These are phyloP conservation scores for Hemaris fuciformis DNA, from an alignment of 2,888 invertebrate genomes.

Conservation along the genomic window DNA sequence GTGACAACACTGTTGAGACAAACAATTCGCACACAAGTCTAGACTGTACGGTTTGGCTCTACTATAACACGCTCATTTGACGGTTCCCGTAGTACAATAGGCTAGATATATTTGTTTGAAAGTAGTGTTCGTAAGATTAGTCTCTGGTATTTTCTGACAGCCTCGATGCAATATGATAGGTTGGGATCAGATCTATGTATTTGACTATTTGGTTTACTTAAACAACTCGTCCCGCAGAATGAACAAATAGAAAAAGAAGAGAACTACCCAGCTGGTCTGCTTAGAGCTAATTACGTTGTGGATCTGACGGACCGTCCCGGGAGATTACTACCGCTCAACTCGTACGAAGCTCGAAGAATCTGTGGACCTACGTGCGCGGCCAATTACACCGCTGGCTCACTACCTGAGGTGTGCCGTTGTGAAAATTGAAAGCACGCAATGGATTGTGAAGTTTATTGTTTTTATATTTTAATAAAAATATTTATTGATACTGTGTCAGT, in stretches of 20 bases:
- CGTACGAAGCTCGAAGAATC: conserved; percentile 49
- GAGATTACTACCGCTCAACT: conserved; percentile 55
- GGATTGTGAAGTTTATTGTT: background rate
- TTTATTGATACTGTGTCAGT: background rate
- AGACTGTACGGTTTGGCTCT: too few species aligned
- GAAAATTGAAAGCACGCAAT: conserved; percentile 18
- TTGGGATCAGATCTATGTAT: too few species aligned
- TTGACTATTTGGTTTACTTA: too few species aligned
- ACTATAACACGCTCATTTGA: too few species aligned
- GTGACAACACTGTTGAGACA: too few species aligned
- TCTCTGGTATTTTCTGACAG: too few species aligned
- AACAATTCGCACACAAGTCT: too few species aligned
- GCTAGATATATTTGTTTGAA: too few species aligned
- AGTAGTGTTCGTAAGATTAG: too few species aligned
- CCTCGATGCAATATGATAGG: too few species aligned
- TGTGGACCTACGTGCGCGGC: conserved; percentile 44
- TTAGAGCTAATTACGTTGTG: conserved; percentile 83
- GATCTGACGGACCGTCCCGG: conserved; percentile 80
- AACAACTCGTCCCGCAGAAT: conserved; percentile 17
- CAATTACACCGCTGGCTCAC: conserved; percentile 42
- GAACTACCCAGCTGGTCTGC: conserved; percentile 76
- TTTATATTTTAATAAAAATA: background rate
- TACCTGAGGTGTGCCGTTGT: conserved; percentile 47
- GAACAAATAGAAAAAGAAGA: conserved; percentile 27
- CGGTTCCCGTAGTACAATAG: too few species aligned